These are phyloP conservation scores for Melanotus villosus DNA, from an alignment of 2,888 invertebrate genomes.

Conservation along the genomic window DNA sequence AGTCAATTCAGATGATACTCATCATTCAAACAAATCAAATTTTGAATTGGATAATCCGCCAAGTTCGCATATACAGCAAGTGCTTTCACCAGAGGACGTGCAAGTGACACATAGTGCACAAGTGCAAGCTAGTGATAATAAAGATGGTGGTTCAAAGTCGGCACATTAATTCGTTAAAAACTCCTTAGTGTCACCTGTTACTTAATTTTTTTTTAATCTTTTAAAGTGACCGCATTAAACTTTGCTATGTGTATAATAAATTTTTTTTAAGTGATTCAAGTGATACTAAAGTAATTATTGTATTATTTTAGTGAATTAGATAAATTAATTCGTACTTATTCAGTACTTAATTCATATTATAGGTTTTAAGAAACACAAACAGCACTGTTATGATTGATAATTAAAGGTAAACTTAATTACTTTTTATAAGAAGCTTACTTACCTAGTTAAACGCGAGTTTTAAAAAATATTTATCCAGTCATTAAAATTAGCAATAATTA, in stretches of 20 bases:
- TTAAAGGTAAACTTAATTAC: not conserved
- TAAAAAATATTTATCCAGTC: too few species aligned
- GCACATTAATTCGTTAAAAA: too few species aligned
- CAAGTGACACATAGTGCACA: conserved; percentile 33
- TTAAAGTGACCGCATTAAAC: not conserved
- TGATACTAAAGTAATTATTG: conserved; percentile 26
- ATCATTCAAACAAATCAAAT: conserved; percentile 18
- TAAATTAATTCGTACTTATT: conserved; percentile 38
- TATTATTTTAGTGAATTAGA: conserved; percentile 5
- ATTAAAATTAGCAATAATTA: too few species aligned
- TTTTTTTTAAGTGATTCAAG: conserved; percentile 19
- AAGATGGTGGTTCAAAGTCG: conserved; percentile 4
- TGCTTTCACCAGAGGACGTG: conserved; percentile 50
- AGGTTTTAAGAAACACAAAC: not conserved
- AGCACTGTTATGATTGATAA: conserved; percentile 10
- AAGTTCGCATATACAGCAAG: conserved; percentile 41
- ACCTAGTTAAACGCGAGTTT: too few species aligned
- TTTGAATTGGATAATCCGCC: conserved; percentile 11
- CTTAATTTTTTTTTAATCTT: not conserved
- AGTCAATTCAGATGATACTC: conserved; percentile 44
- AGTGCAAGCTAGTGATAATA: conserved; percentile 42
- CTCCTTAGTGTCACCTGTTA: conserved; percentile 1
- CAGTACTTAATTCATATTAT: conserved; percentile 30
- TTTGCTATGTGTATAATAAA: not conserved
- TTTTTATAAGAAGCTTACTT: too few species aligned